A percentile compares a stretch with the other conserved stretches of the same genome.
Conservation (phyloP, 1,140 invertebrate genomes). For the Lepidurus arcticus region DNA sequence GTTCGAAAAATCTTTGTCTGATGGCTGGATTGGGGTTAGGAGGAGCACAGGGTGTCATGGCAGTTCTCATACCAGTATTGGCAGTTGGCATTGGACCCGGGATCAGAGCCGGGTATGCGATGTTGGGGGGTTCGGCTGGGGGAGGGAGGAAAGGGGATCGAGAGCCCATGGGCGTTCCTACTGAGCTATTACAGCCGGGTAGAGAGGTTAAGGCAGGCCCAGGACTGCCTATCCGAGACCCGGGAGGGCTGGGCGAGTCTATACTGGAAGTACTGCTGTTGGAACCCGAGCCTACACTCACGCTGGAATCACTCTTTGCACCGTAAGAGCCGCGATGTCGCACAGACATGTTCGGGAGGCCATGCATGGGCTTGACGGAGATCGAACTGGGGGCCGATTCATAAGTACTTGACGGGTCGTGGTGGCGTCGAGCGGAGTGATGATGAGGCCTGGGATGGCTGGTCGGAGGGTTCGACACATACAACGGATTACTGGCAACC, state of each 20-base stretch:
- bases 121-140: background rate
- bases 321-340: background rate
- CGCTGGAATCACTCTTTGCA: background rate
- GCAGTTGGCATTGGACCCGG: background rate
- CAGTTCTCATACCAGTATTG: background rate
- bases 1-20: background rate
- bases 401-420: background rate
- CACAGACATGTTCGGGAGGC: background rate
- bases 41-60: background rate
- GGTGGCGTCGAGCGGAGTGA: background rate
- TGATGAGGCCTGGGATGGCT: background rate
- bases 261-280: background rate
- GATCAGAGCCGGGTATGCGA: background rate
- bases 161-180: background rate
- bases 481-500: background rate
- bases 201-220: background rate
- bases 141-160: background rate
- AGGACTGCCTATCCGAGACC: background rate
- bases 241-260: background rate
- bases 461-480: background rate
- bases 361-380: background rate
- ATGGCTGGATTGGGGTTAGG: background rate
- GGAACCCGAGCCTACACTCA: background rate
- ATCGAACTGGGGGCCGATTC: background rate
- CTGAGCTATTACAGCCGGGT: background rate